These are phyloP conservation scores for Labeo catla DNA, from an alignment of 2,113 vertebrate species.

Conservation along the genomic window DNA sequence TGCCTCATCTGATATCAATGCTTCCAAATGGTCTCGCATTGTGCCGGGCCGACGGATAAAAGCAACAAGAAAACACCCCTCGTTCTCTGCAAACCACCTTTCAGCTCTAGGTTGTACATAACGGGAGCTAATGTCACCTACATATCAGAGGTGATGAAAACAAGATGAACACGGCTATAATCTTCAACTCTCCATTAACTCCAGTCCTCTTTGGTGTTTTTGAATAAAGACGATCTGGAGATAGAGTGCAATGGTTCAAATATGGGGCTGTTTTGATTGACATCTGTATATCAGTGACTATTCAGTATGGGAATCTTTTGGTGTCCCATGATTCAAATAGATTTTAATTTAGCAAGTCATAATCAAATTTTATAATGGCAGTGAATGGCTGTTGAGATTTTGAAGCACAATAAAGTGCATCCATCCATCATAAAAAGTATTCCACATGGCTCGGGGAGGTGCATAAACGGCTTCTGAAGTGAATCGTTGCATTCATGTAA, in stretches of 20 bases:
- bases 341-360: background rate
- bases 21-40: constrained; percentile 32
- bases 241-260: background rate
- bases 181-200: constrained; percentile 1
- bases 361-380: too few relatives aligned
- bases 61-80: constrained; percentile 27
- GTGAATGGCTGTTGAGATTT: too few relatives aligned
- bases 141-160: constrained; percentile 14
- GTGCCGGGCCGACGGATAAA: constrained; percentile 13
- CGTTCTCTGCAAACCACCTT: constrained; percentile 1
- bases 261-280: background rate
- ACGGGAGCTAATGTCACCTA: background rate
- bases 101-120: constrained; percentile 16
- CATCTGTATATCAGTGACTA: background rate
- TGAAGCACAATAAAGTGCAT: too few relatives aligned
- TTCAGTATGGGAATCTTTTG: background rate
- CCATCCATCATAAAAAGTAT: too few relatives aligned
- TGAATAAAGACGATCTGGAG: background rate
- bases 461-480: too few relatives aligned
- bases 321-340: background rate
- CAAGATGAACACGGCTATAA: background rate
- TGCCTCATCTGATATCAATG: constrained; percentile 47
- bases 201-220: background rate
- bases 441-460: too few relatives aligned
- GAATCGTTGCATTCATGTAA: too few relatives aligned